Evolutionary conservation across 2,113 vertebrate genomes (phyloP), one percentile per base, ranked within the genome.

Genomic region (Thunnus thynnus): DNA sequence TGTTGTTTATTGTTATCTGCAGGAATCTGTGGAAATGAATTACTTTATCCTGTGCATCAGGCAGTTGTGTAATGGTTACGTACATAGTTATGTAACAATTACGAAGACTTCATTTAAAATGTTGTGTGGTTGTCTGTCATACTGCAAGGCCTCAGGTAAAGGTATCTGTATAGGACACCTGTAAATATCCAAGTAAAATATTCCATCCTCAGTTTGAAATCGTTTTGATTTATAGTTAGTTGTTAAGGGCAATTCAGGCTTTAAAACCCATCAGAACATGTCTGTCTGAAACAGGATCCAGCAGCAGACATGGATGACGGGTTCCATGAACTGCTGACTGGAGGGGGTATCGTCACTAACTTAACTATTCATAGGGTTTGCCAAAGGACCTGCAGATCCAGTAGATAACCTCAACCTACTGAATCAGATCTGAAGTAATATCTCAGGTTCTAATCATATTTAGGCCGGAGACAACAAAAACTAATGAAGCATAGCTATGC

Each of bases 251-350:
- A 66, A 36, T 84, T 65, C 36, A 69, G 81, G 79, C 66, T 65
- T 54, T 72, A 48, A 62, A 89, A 82, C 54, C 47, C 65, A 80
- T 78, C 64, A 63, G 51, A 80, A 81, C 77, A 63, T 85, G 84
- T 81, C 79, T 41, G n/a, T 72, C 65, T 93, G 94, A 93, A 94
- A 95, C 87, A 75, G 83, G 87, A 95, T 92, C 92, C 76, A 62
- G 4, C 83, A 71, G 74, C 78, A 73, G 78, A 81, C 86, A 72
- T 80, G 75, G 78, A 79, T 64, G 88, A 77, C 85, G 65, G 54
- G 50, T 57, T 83, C 88, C 83, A 75, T 82, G 89, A 95, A 93
- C 82, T 95, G 94, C 95, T 94, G 94, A 95, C 94, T 90, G 51
- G 72, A 54, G 74, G 75, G 68, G 64, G 44, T 88, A 88, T 89